phyloP scores from a whole-genome alignment of 2,797 vertebrate species.

The Mormyrus proboscirostris region DNA sequence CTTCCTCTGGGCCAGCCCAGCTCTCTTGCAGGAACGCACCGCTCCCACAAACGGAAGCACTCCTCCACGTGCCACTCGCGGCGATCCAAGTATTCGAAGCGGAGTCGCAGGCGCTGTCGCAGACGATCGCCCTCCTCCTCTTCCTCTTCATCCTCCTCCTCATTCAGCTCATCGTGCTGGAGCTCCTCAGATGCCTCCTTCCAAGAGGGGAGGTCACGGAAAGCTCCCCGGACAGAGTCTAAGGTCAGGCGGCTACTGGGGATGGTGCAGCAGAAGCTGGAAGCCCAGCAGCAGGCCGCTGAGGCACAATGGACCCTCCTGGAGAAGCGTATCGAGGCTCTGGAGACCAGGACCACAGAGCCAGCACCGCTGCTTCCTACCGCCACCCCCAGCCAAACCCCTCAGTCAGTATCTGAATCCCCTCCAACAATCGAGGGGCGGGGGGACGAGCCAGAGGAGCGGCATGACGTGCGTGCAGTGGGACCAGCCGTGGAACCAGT shows the following conservation, averaged over 20 bases:
- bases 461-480: slow-evolving; percentile 1
- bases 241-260: slow-evolving; percentile 26
- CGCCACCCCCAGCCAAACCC: background rate
- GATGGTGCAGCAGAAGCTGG: slow-evolving; percentile 40
- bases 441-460: slow-evolving; percentile 8
- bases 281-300: slow-evolving; percentile 36
- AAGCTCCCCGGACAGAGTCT: background rate
- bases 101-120: slow-evolving; percentile 21
- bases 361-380: background rate
- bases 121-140: slow-evolving; percentile 30
- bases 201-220: slow-evolving; percentile 21
- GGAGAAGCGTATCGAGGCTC: slow-evolving; percentile 33
- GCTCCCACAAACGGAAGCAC: slow-evolving; percentile 31
- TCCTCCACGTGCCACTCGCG: slow-evolving; percentile 23
- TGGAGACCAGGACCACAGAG: slow-evolving; percentile 31
- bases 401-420: slow-evolving; percentile 8
- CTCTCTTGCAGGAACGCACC: slow-evolving; percentile 1
- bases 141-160: slow-evolving; percentile 28
- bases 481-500: slow-evolving; percentile 15
- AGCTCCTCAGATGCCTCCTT: slow-evolving; percentile 32
- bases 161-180: slow-evolving; percentile 26
- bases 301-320: slow-evolving; percentile 39
- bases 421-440: slow-evolving; percentile 17
- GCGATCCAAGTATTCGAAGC: slow-evolving; percentile 25
- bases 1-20: slow-evolving; percentile 13